Base-by-base conservation (phyloP, 2,113 vertebrate species). In the Megaceryle torquata region DNA sequence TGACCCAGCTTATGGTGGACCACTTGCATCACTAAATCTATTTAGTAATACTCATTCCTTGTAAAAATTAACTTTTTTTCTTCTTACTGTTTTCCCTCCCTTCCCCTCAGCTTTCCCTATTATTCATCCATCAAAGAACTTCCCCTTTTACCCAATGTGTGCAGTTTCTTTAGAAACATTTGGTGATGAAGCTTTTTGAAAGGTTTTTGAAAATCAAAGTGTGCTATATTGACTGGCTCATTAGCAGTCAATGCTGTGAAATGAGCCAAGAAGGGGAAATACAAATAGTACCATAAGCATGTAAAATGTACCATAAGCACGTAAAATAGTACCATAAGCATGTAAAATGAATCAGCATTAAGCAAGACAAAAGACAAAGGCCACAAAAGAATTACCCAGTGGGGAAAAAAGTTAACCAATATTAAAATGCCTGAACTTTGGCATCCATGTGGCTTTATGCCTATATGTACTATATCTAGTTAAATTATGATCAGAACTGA, bases 171-270 rank as follows among this genome's bases (percentile, higher is more conserved):
- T 70, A 64, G 76, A 74, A 70, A 11, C 12, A 63, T 75, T 93
- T 91, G 33, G 11, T 81, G 64, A 86, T 60, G 37, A 92, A 90
- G 44, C 59, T 82, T 88, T 93, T 85, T 69, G 46, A 67, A 92
- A 91, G 80, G 11, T 54, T 64, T 86, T 83, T 83, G 51, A 83
- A 91, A 96, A 93, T 83, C 91, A 68, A 83, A 88, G 69, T 29
- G 12, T 61, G 22, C 48, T 46, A 1, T 93, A 67, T 81, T 93
- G 95, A 81, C 86, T 78, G 72, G 46, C 33, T 94, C 88, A 78
- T 95, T 95, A 88, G 83, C 81, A 19, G 51, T 81, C 82, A 96
- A 96, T 90, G 56, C 68, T 83, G 88, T 93, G 88, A 92, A 96
- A 93, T 88, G 71, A 95, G 84, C 86, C 17, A 2, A 93, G 76